Evolutionary conservation across 2,888 invertebrate genomes (phyloP).

Genomic region (Lottia gigantea): DNA sequence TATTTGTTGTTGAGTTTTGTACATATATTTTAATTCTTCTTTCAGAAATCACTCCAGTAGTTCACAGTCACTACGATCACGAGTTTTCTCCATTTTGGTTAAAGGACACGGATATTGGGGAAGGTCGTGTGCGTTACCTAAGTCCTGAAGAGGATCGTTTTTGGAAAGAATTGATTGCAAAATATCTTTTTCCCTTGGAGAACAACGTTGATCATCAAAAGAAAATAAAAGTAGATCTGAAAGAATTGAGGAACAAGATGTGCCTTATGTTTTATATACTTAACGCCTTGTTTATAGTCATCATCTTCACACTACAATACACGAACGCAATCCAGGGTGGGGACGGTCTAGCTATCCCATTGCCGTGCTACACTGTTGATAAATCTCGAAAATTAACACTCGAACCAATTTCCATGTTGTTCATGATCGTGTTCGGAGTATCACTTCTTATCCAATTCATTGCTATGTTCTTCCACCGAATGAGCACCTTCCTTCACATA

Average conservation of each 20-base stretch:
- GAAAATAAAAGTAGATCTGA: slow-evolving; percentile 71
- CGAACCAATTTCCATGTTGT: slow-evolving; percentile 76
- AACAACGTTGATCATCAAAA: slow-evolving; percentile 79
- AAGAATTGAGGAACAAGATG: slow-evolving; percentile 91
- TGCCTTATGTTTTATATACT: slow-evolving; percentile 87
- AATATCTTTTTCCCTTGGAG: slow-evolving; percentile 93
- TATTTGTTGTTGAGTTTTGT: too few relatives aligned
- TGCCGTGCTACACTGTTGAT: slow-evolving; percentile 37
- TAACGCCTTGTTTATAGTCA: slow-evolving; percentile 97
- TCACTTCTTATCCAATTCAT: slow-evolving; percentile 95
- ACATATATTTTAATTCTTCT: too few relatives aligned
- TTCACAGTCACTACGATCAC: slow-evolving; percentile 77
- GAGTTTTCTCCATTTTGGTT: slow-evolving; percentile 92
- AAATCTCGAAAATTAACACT: slow-evolving; percentile 38
- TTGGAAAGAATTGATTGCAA: slow-evolving; percentile 92
- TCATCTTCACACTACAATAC: slow-evolving; percentile 97
- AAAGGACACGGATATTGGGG: slow-evolving; percentile 87
- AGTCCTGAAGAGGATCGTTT: slow-evolving; percentile 82
- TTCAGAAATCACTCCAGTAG: too few relatives aligned
- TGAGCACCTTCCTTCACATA: slow-evolving; percentile 96
- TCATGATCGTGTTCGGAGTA: slow-evolving; percentile 96
- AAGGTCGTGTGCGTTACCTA: slow-evolving; percentile 91
- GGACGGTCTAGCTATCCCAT: slow-evolving; percentile 45
- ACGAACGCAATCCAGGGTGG: slow-evolving; percentile 71
- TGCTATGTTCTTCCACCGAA: slow-evolving; percentile 98